Conservation (phyloP, 1,140 invertebrate genomes). For the Octopus bimaculoides region DNA sequence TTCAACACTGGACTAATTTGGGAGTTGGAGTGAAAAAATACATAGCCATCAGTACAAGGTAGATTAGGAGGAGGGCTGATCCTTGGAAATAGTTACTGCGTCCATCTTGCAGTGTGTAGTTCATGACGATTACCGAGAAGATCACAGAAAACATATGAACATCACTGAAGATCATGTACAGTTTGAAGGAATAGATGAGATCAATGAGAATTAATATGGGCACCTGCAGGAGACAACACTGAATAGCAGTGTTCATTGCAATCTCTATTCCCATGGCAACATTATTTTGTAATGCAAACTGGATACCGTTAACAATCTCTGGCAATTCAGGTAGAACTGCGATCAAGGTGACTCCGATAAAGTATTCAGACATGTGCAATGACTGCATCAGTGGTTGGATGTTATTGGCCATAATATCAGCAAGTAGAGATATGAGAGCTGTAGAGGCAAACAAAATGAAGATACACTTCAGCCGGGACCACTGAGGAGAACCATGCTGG, state of each 20-base stretch:
- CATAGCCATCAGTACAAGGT: slow-evolving; percentile 48
- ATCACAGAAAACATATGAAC: slow-evolving; percentile 50
- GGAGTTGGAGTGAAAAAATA: slow-evolving; percentile 48
- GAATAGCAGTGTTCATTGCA: slow-evolving; percentile 46
- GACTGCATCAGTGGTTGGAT: slow-evolving; percentile 42
- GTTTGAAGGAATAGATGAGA: slow-evolving; percentile 41
- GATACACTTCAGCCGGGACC: slow-evolving; percentile 45
- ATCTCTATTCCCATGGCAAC: slow-evolving; percentile 51
- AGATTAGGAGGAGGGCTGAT: slow-evolving; percentile 45
- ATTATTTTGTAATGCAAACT: slow-evolving; percentile 54
- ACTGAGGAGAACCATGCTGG: slow-evolving; percentile 34
- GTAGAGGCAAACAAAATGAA: slow-evolving; percentile 43
- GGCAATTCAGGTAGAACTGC: slow-evolving; percentile 48
- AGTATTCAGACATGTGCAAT: slow-evolving; percentile 48
- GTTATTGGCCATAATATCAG: slow-evolving; percentile 48
- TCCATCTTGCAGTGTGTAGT: slow-evolving; percentile 53
- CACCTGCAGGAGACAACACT: slow-evolving; percentile 50
- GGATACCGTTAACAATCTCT: slow-evolving; percentile 51
- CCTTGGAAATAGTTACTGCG: slow-evolving; percentile 55
- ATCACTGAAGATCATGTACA: slow-evolving; percentile 46
- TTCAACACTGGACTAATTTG: slow-evolving; percentile 30
- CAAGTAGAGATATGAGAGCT: slow-evolving; percentile 46
- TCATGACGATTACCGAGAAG: slow-evolving; percentile 51
- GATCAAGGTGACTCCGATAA: slow-evolving; percentile 48
- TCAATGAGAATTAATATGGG: slow-evolving; percentile 43